phyloP scores from a whole-genome alignment of 2,888 invertebrate genomes.

The Andrena bicolor region DNA sequence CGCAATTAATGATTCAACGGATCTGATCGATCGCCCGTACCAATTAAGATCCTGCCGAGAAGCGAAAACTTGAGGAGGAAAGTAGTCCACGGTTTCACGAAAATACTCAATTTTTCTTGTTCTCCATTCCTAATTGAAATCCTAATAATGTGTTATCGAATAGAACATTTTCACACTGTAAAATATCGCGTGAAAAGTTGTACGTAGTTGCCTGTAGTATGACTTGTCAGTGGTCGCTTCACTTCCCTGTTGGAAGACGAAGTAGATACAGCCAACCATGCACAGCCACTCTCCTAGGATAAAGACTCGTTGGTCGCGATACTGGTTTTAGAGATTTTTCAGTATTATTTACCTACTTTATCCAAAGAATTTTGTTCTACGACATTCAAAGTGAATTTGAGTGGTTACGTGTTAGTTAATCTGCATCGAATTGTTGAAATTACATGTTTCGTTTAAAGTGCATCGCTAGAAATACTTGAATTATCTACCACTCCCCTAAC shows the following conservation, averaged over 20 bases:
- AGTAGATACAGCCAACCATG: too few relatives aligned
- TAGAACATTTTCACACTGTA: too few relatives aligned
- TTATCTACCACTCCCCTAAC: not conserved
- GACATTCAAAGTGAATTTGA: not conserved
- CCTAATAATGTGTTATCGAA: not conserved
- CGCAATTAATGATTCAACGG: constrained; percentile 27
- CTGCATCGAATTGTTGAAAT: not conserved
- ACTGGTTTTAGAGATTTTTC: too few relatives aligned
- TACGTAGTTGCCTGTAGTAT: too few relatives aligned
- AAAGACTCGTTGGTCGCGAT: too few relatives aligned
- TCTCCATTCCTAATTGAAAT: not conserved
- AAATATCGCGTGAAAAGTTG: too few relatives aligned
- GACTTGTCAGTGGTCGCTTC: too few relatives aligned
- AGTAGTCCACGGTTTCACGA: not conserved
- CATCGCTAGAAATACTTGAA: not conserved
- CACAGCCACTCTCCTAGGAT: too few relatives aligned
- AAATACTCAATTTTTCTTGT: not conserved
- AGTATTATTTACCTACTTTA: too few relatives aligned
- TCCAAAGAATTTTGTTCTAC: too few relatives aligned
- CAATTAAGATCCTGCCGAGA: constrained; percentile 13
- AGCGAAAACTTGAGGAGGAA: not conserved
- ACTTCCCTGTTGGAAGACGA: too few relatives aligned
- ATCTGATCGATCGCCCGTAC: constrained; percentile 10
- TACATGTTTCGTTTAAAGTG: not conserved
- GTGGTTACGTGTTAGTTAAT: not conserved